Evolutionary conservation across 92 coral and sea anemone genomes (phyloP).

Genomic region (Heliopora coerulea): DNA sequence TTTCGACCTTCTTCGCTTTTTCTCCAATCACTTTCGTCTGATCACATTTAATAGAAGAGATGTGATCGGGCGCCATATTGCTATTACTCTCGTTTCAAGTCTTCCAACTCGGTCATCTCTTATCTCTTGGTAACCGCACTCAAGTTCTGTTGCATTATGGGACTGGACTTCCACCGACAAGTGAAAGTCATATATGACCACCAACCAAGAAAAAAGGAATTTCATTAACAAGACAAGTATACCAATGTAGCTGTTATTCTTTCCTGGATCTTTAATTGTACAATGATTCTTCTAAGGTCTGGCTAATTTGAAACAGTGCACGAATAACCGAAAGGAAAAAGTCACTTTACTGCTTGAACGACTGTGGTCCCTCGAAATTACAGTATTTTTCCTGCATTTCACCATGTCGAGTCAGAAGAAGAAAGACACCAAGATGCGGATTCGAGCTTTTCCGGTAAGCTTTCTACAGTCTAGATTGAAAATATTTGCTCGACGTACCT

Average conservation of each 20-base stretch:
- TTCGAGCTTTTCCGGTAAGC: conserved; percentile 96
- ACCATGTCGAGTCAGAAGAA: conserved; percentile 48
- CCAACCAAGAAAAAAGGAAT: not conserved
- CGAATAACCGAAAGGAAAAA: not conserved
- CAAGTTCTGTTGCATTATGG: conserved; percentile 15
- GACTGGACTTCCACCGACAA: not conserved
- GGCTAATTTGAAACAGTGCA: not conserved
- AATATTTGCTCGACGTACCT: not conserved
- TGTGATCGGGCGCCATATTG: too few relatives aligned
- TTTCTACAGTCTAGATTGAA: not conserved
- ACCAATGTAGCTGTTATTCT: conserved; percentile 12
- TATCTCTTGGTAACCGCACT: not conserved
- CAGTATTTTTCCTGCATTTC: conserved; percentile 4
- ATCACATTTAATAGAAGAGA: not conserved
- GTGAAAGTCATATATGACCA: not conserved
- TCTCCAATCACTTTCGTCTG: not conserved
- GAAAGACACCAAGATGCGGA: conserved; percentile 97
- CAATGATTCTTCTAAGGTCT: conserved; percentile 8
- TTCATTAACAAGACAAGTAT: not conserved
- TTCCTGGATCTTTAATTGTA: not conserved
- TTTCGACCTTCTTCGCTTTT: too few relatives aligned
- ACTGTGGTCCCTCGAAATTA: not conserved
- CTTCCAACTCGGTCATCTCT: not conserved
- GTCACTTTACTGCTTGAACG: not conserved
- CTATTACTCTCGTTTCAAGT: not conserved